Base-by-base conservation (phyloP, 2,113 vertebrate species). In the Vidua macroura region DNA sequence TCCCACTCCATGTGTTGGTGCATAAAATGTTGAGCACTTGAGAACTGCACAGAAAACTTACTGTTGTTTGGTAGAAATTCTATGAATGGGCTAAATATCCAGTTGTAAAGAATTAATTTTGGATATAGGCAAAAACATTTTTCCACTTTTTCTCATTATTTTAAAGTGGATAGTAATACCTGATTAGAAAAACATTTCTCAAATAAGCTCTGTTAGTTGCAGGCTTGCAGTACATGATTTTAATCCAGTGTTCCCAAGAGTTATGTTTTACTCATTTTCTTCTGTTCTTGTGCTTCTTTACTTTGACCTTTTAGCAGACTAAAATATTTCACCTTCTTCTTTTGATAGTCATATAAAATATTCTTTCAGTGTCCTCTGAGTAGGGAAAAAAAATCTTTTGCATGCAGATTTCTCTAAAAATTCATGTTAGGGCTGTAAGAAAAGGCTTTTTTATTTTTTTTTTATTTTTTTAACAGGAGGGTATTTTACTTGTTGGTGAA, bases 1-100 rank as follows among this genome's bases (percentile, higher is more conserved):
- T 82, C 30, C 27, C 21, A 5, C 30, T 62, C 33, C 0, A 0
- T 15, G 11, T 37, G 27, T 10, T 72, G 24, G 13, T 72, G 20
- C 5, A 16, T 9, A 33, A n/a, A 30, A 20, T 23, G n/a, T 10
- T 64, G 41, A 43, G 7, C 17, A 51, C 35, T 77, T 66, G 59
- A 43, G 31, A 39, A 28, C 30, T 72, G 22, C 9, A 27, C 10
- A 30, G 4, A 20, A 23, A 51, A 18, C 12, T 53, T 66, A 23
- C 1, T 67, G 27, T 5, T 58, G 10, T 18, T 10, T 51, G 53
- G 21, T 24, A 58, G 12, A 68, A 75, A 48, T 35, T 75, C 13
- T 59, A 3, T 33, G 18, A 39, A 48, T 58, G 9, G 31, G 13
- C 5, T 39, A 70, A 59, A 67, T 73, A 44, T 46, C 69, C 1